Percentiles rank a stretch among this genome's conserved stretches.
Evolutionary conservation across 1,140 invertebrate genomes (phyloP).

Genomic region (Monomorium pharaonis): DNA sequence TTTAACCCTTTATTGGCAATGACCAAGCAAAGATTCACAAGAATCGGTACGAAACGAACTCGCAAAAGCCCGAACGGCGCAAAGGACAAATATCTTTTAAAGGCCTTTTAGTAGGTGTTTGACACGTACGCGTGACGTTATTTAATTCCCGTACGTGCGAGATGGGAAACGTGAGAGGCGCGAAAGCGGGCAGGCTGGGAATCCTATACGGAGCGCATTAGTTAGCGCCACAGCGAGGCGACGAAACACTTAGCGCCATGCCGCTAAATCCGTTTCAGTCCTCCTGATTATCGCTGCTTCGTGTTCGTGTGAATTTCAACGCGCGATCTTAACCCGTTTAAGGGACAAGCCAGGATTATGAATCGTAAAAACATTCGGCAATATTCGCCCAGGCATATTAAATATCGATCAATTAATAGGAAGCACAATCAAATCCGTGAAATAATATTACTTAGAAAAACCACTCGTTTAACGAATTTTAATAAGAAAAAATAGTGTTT

Average conservation of each 20-base stretch:
- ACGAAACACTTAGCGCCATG: conserved; percentile 74
- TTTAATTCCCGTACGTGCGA: conserved; percentile 48
- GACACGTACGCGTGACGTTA: conserved; percentile 55
- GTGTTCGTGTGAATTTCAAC: conserved; percentile 39
- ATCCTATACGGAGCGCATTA: conserved; percentile 70
- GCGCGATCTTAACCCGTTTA: conserved; percentile 34
- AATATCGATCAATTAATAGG: background rate
- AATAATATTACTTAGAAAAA: background rate
- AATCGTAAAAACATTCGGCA: background rate
- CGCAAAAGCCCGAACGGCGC: conserved; percentile 18
- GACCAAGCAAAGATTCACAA: background rate
- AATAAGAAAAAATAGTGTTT: background rate
- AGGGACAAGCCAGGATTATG: conserved; percentile 8
- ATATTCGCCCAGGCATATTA: background rate
- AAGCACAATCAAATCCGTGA: background rate
- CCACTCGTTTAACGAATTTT: background rate
- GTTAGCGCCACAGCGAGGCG: conserved; percentile 73
- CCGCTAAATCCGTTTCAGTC: conserved; percentile 73
- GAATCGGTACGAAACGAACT: background rate
- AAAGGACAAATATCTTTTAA: conserved; percentile 54
- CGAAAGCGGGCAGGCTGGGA: conserved; percentile 30
- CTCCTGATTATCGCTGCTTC: conserved; percentile 69
- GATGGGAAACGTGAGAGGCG: conserved; percentile 27
- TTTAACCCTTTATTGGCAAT: conserved; percentile 1
- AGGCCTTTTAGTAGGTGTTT: conserved; percentile 56